Conservation (phyloP, 2,888 invertebrate genomes). For the Allolobophora icterica region DNA sequence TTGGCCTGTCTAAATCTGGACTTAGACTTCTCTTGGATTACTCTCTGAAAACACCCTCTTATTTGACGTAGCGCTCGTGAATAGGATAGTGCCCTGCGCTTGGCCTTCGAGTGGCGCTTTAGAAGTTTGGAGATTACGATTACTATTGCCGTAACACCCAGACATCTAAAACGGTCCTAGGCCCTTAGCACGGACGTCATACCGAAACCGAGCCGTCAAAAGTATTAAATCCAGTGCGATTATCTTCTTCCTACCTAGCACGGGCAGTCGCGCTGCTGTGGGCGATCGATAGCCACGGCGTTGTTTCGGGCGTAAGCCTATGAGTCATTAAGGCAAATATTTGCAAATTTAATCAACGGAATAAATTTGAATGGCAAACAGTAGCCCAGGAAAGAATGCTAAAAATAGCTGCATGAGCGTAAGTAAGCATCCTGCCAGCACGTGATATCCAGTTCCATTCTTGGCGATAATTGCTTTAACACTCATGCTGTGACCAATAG, state of each 20-base stretch:
- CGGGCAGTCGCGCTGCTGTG: background rate
- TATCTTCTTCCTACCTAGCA: background rate
- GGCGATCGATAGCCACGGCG: background rate
- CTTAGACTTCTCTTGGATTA: too few relatives aligned
- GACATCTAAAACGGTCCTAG: background rate
- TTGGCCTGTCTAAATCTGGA: too few relatives aligned
- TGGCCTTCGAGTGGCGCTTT: too few relatives aligned
- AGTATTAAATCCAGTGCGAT: background rate
- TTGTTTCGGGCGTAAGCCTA: background rate
- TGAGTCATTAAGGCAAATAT: conserved; percentile 21
- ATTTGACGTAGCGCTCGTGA: too few relatives aligned
- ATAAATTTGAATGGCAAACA: conserved; percentile 27
- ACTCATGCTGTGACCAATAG: too few relatives aligned
- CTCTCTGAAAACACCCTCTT: too few relatives aligned
- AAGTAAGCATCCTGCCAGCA: background rate
- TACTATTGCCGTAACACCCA: too few relatives aligned
- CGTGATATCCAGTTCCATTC: too few relatives aligned
- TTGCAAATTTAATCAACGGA: conserved; percentile 23
- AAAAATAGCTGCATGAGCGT: background rate
- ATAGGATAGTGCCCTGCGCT: too few relatives aligned
- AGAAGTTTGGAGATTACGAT: too few relatives aligned
- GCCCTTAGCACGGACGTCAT: background rate
- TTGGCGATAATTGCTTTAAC: too few relatives aligned
- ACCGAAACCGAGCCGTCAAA: background rate
- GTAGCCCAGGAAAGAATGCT: background rate